Evolutionary conservation across 2,113 vertebrate genomes (phyloP), one percentile per base, ranked within the genome.

Genomic region (Lampris incognitus): DNA sequence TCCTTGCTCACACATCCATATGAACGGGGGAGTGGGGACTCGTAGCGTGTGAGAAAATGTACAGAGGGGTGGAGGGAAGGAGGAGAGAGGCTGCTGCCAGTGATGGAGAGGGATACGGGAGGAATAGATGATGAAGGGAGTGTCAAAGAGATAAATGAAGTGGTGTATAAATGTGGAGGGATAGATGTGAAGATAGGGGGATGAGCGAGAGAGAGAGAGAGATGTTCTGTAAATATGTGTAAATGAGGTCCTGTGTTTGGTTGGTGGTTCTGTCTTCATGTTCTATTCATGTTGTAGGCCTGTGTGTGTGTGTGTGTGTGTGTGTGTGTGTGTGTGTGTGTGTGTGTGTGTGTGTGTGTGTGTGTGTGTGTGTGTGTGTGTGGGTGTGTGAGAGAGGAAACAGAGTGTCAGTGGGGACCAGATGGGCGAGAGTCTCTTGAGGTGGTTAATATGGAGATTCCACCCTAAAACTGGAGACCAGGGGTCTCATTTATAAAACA

Each of bases 321-420:
- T 56, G 54, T 56, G 55, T 56, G 55, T 56, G 55, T 56, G 13
- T 56, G 13, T n/a, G 55, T 24, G 55, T 56, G 55, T 56, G 24
- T 36, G 10, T n/a, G 5, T 56, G 3, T 2, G 13, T 56, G 44
- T 46, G 44, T 46, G 44, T 46, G 1, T 46, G 44, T 46, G 44
- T 46, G 44, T 46, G 44, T 46, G 44, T 46, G 44, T 46, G 44
- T 7, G 7, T 24, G 24, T 24, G 24, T 24, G 24, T 24, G 24
- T 24, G 24, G 0, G 24, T 24, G 24, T 24, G 24, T 0, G 44
- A 46, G 4, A 7, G 44, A 46, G 44, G 4, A 46, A 7, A 46
- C 44, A 46, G 44, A 46, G 44, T 46, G 44, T 24, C 24, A 24
- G 24, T 24, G 24, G 24, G 24, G 24, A 24, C 24, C 24, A 24